A percentile compares a stretch with the other conserved stretches of the same genome.
phyloP scores from a whole-genome alignment of 2,797 vertebrate species.

The Phrynocephalus vlangalii region DNA sequence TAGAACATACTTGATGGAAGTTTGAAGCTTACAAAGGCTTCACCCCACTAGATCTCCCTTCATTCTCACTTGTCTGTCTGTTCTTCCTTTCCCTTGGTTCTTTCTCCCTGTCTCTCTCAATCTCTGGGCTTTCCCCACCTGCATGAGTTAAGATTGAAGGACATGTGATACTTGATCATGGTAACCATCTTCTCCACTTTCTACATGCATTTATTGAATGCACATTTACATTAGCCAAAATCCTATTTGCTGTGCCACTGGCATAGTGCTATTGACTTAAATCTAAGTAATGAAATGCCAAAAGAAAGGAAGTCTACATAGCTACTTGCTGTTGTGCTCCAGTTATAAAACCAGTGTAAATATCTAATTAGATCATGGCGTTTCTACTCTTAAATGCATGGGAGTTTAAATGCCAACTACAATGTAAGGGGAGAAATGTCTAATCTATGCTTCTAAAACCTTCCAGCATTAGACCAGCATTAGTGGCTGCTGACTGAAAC shows the following conservation, averaged over 20 bases:
- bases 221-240: too few relatives aligned
- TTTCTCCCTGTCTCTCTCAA: neutral
- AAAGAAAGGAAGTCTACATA: too few relatives aligned
- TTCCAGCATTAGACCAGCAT: neutral
- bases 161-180: neutral
- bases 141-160: neutral
- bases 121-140: neutral
- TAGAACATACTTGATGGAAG: neutral
- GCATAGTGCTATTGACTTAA: too few relatives aligned
- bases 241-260: too few relatives aligned
- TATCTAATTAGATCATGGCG: too few relatives aligned
- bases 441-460: neutral
- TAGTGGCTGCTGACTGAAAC: fast-evolving
- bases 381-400: too few relatives aligned
- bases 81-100: neutral
- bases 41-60: neutral
- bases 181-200: neutral
- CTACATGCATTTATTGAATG: neutral
- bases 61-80: neutral
- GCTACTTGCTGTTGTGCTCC: too few relatives aligned
- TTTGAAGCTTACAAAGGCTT: neutral
- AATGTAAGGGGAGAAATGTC: too few relatives aligned
- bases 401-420: too few relatives aligned
- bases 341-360: too few relatives aligned
- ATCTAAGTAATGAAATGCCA: too few relatives aligned